Evolutionary conservation across 1,140 invertebrate genomes (phyloP), one percentile per base, ranked within the genome.

Genomic region (Mercenaria mercenaria): DNA sequence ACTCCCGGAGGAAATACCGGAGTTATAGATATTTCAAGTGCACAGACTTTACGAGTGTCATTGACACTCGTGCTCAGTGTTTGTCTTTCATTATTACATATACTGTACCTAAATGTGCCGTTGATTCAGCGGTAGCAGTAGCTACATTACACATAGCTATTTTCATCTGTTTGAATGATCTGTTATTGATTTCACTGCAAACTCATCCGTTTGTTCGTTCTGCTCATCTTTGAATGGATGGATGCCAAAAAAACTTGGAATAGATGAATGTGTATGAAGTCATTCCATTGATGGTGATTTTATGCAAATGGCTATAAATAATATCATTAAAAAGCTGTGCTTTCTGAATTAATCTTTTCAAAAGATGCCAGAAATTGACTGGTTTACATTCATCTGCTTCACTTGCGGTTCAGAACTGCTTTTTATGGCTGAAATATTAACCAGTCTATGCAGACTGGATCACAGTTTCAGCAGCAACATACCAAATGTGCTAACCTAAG

Each of bases 71-170:
- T 56, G 76, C 76, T 79, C 32, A 56, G 76, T 29, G n/a, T 79
- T 52, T 56, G 76, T 79, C 76, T 79, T 79, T 79, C 76, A 79
- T 52, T 79, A 32, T 23, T 79, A 32, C 76, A 79, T 79, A 79
- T 79, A 79, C 76, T 79, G 3, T 79, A 79, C 29, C 29, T 52
- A 37, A 32, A 34, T 56, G 20, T 47, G 37, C 32, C 32, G 15
- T 20, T n/a, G 23, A 50, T 79, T 6, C 76, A 79, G 6, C 76
- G 76, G 76, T 79, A 79, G 76, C 76, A 79, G 67, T 72, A 6
- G 67, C 15, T 72, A 6, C 47, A 26, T 56, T 37, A 20, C 47
- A 8, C 23, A 15, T 52, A 79, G 47, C 4, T 37, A 23, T 56
- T 6, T 4, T 79, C 29, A n/a, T 56, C 29, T 41, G n/a, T 6